Evolutionary conservation across 1,140 invertebrate genomes (phyloP).

Genomic region (Musca domestica): DNA sequence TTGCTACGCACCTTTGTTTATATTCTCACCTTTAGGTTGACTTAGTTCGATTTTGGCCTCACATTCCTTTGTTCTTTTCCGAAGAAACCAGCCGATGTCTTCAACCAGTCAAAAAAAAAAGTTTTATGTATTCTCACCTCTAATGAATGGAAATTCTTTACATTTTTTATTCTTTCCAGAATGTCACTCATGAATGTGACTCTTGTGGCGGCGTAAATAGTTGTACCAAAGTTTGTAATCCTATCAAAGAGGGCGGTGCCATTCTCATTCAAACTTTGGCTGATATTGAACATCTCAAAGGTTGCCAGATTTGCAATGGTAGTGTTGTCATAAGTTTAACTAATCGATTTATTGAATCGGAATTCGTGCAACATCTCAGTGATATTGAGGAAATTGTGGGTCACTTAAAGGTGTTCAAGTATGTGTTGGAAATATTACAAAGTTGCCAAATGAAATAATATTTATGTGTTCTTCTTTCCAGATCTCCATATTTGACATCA

Average conservation of each 20-base stretch:
- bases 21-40: no score
- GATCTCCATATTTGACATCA: slow-evolving; percentile 36
- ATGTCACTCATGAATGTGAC: slow-evolving; percentile 27
- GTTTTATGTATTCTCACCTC: no score
- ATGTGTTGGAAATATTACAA: neutral
- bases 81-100: no score
- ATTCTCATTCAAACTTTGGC: neutral
- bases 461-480: slow-evolving; percentile 15
- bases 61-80: no score
- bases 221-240: neutral
- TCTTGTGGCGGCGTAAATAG: slow-evolving; percentile 29
- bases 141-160: neutral
- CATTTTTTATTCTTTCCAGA: neutral
- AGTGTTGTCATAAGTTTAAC: slow-evolving; percentile 40
- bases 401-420: slow-evolving; percentile 42
- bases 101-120: no score
- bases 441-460: neutral
- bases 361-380: slow-evolving; percentile 31
- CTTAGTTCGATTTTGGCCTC: no score
- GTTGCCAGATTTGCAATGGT: slow-evolving; percentile 42
- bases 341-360: slow-evolving; percentile 35
- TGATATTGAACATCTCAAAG: slow-evolving; percentile 38
- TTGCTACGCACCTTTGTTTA: no score
- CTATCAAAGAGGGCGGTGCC: neutral
- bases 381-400: slow-evolving; percentile 42